Conservation (phyloP, 2,113 vertebrate species). For the Podilymbus podiceps region DNA sequence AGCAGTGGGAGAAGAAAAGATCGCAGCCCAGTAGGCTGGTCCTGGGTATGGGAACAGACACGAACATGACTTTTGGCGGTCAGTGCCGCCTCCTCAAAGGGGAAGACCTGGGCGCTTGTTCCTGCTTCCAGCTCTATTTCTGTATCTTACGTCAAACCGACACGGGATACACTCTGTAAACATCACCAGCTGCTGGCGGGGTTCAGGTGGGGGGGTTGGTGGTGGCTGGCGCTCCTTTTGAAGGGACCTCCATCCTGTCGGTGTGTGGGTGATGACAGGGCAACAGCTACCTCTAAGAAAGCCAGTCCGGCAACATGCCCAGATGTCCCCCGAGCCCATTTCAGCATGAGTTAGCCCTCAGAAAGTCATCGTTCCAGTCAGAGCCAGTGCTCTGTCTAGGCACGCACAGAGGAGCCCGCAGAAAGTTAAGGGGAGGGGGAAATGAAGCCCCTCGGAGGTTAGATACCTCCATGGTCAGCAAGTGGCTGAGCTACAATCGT, state of each 20-base stretch:
- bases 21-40: neutral
- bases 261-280: neutral
- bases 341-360: neutral
- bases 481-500: accelerated
- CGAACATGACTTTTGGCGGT: neutral
- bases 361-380: neutral
- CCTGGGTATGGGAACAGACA: neutral
- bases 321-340: neutral
- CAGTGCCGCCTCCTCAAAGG: neutral
- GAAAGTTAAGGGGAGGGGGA: neutral
- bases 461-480: neutral
- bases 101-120: neutral
- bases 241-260: neutral
- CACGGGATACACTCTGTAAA: accelerated
- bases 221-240: neutral
- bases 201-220: neutral
- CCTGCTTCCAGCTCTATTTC: neutral
- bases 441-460: neutral
- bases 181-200: neutral
- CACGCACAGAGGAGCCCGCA: neutral
- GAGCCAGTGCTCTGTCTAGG: neutral
- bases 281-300: neutral
- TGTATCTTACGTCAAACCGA: neutral
- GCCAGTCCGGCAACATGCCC: accelerated
- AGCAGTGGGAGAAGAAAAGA: neutral